These are phyloP conservation scores for Accipiter virgatus DNA, from an alignment of 2,113 vertebrate genomes.

Conservation along the genomic window DNA sequence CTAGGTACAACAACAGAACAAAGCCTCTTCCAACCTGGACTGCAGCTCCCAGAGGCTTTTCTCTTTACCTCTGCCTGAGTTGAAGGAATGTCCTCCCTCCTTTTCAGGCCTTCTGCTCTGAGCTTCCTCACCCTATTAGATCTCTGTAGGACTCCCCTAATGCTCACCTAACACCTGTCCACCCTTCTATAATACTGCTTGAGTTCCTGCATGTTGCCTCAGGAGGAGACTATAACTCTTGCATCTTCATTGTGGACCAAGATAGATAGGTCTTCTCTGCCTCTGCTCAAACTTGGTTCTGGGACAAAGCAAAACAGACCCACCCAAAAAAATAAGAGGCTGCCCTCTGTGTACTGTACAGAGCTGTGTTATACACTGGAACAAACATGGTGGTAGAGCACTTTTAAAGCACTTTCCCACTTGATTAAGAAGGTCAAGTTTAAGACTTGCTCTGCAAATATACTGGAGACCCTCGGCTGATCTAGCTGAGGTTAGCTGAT, in stretches of 20 bases:
- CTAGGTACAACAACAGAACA: not conserved
- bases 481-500: not conserved
- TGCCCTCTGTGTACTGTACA: not conserved
- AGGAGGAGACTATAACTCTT: not conserved
- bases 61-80: not conserved
- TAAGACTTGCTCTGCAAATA: not conserved
- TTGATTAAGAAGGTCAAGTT: not conserved
- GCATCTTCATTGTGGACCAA: not conserved
- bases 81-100: not conserved
- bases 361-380: not conserved
- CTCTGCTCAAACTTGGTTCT: accelerated
- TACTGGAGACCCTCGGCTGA: not conserved
- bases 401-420: not conserved
- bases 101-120: not conserved
- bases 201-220: not conserved
- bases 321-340: not conserved
- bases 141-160: not conserved
- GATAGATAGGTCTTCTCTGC: not conserved
- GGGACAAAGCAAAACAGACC: not conserved
- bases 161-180: not conserved
- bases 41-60: not conserved
- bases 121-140: not conserved
- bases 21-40: not conserved
- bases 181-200: not conserved
- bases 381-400: not conserved